Conservation (phyloP, 1,140 invertebrate genomes). For the Sitophilus oryzae region DNA sequence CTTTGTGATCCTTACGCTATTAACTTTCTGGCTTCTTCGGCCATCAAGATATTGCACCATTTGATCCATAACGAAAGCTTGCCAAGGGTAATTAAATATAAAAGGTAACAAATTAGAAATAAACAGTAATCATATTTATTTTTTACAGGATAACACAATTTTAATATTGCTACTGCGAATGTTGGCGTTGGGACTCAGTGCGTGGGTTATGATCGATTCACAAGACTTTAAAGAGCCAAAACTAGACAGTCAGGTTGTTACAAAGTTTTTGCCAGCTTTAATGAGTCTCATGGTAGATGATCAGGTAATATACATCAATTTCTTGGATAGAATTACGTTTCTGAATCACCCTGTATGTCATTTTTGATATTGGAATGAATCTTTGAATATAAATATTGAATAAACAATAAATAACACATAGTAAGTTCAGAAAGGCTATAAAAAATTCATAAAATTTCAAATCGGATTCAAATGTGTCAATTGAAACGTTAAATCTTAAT, state of each 20-base stretch:
- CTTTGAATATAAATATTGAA: no score
- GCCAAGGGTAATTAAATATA: constrained; percentile 57
- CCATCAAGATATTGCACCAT: constrained; percentile 87
- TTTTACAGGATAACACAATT: constrained; percentile 73
- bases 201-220: constrained; percentile 96
- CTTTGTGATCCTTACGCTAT: constrained; percentile 96
- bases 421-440: no score
- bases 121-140: constrained; percentile 1
- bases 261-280: constrained; percentile 89
- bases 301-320: constrained; percentile 52
- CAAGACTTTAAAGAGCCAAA: constrained; percentile 95
- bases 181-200: constrained; percentile 85
- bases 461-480: no score
- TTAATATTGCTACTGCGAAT: constrained; percentile 87
- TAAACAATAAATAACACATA: no score
- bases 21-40: constrained; percentile 88
- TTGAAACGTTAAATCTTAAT: no score
- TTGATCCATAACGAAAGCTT: constrained; percentile 85
- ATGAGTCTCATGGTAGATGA: constrained; percentile 97
- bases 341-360: neutral
- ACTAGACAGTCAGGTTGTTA: constrained; percentile 85
- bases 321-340: neutral
- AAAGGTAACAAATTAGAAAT: neutral
- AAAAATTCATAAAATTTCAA: no score
- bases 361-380: no score